These are phyloP conservation scores for Pseudorectes ferrugineus DNA, from an alignment of 2,113 vertebrate genomes.

Conservation along the genomic window DNA sequence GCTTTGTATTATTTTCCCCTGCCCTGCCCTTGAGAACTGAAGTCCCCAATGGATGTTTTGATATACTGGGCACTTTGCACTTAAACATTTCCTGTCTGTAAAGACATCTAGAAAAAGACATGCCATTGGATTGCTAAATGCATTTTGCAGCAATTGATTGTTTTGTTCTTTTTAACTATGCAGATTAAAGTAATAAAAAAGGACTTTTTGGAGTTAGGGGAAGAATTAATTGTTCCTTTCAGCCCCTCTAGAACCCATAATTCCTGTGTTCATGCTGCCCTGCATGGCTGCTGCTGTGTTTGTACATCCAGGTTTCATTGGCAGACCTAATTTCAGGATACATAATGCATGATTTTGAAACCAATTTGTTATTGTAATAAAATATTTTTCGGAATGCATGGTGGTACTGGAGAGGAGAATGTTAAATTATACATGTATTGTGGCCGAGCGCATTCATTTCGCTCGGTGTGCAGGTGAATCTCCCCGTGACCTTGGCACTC, in stretches of 20 bases:
- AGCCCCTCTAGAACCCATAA: not conserved
- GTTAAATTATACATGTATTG: conserved; percentile 84
- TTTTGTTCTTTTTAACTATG: conserved; percentile 55
- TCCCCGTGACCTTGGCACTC: conserved; percentile 78
- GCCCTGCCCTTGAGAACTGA: not conserved
- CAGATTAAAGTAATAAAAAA: conserved; percentile 57
- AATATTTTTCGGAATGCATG: conserved; percentile 81
- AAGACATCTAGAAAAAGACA: not conserved
- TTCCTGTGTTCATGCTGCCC: not conserved
- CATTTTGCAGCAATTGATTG: conserved; percentile 23
- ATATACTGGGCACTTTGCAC: not conserved
- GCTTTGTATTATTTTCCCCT: conserved; percentile 20
- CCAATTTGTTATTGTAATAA: conserved; percentile 87
- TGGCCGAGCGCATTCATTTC: conserved; percentile 76
- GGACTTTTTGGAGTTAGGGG: conserved; percentile 37
- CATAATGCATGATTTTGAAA: conserved; percentile 84
- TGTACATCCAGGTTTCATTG: conserved; percentile 69
- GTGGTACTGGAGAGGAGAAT: conserved; percentile 75
- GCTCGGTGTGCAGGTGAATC: conserved; percentile 77
- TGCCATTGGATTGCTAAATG: not conserved
- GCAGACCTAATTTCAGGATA: conserved; percentile 82
- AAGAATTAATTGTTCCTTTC: conserved; percentile 46
- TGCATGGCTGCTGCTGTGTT: conserved; percentile 49
- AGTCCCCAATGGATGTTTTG: not conserved
- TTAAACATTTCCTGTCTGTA: not conserved